Base-by-base conservation (phyloP, 53 echinoderm and acorn worm genomes). In the Arbacia lixula region DNA sequence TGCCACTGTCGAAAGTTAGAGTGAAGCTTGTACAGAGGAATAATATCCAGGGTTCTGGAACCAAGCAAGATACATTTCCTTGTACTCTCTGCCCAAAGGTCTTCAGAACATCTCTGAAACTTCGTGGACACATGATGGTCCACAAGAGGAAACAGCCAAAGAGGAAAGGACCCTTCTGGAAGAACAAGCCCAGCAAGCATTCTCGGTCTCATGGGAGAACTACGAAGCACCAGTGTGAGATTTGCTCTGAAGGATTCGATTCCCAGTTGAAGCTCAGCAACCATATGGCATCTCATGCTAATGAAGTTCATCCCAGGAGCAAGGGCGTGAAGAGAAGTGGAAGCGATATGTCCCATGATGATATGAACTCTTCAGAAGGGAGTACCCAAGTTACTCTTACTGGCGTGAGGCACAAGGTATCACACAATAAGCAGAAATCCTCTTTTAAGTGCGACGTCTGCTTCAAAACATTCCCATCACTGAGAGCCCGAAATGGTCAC, bases 401-500 rank as follows among this genome's bases (percentile, higher is more conserved):
- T 42, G 35, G 24, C 37, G 55, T 57, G 33, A 30, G 12, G 29
- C 62, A 62, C n/a, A 61, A 63, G 11, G 10, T 12, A 25, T 12
- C 39, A 6, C 5, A 22, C 2, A 64, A 31, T 42, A 42, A 33
- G 28, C 29, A 16, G 33, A 64, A 83, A 26, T 53, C 26, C 6
- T 22, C 76, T 32, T 58, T 53, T 5, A 76, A 26, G 21, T 91
- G 91, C 42, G 60, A 75, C 29, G 37, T 83, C 65, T 91, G 91
- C 68, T 22, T 50, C 14, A 75, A 77, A 66, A 62, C 77, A 61
- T 92, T 92, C 85, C 53, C n/a, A 28, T 52, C 77, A 19, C 61
- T 63, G 60, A 83, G 72, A 52, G 79, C 71, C 43, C 60, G 85
- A 37, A 83, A 76, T 53, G 86, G 89, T 21, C 92, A 92, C 28